These are phyloP conservation scores for Exaiptasia diaphana DNA, from an alignment of 64 coral and sea anemone genomes.

Conservation along the genomic window DNA sequence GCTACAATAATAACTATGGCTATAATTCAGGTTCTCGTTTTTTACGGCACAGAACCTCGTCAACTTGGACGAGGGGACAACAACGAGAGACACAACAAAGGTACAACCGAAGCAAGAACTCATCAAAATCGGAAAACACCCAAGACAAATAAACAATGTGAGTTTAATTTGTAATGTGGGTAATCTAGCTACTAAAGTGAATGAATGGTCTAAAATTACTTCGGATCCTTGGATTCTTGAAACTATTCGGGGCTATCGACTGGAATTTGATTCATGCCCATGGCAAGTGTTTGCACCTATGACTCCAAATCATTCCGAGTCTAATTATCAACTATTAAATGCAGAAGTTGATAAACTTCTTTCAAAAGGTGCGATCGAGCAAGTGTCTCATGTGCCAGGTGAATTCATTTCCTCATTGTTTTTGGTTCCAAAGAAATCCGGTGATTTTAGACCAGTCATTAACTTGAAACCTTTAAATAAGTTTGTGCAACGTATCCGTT, in stretches of 20 bases:
- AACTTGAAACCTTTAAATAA: conserved; percentile 37
- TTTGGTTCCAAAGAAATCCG: conserved; percentile 40
- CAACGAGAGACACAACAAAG: background rate
- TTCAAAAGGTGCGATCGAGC: conserved; percentile 4
- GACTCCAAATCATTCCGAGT: background rate
- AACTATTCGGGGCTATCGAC: conserved; percentile 1
- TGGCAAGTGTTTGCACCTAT: background rate
- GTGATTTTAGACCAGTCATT: conserved; percentile 50
- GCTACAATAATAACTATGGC: background rate
- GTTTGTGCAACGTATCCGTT: conserved; percentile 27
- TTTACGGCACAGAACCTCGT: background rate
- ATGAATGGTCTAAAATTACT: conserved; percentile 14
- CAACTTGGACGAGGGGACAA: background rate
- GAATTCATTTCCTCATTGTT: conserved; percentile 23
- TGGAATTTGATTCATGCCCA: background rate
- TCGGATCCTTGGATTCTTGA: background rate
- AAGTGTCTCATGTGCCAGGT: background rate
- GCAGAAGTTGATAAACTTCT: conserved; percentile 11
- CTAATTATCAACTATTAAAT: background rate
- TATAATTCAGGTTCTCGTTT: background rate
- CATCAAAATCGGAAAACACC: background rate
- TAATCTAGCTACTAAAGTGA: background rate
- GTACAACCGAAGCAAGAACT: background rate
- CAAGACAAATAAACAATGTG: background rate
- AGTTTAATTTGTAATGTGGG: background rate